Conservation (phyloP, 2,113 vertebrate genomes). For the Xenopus tropicalis region DNA sequence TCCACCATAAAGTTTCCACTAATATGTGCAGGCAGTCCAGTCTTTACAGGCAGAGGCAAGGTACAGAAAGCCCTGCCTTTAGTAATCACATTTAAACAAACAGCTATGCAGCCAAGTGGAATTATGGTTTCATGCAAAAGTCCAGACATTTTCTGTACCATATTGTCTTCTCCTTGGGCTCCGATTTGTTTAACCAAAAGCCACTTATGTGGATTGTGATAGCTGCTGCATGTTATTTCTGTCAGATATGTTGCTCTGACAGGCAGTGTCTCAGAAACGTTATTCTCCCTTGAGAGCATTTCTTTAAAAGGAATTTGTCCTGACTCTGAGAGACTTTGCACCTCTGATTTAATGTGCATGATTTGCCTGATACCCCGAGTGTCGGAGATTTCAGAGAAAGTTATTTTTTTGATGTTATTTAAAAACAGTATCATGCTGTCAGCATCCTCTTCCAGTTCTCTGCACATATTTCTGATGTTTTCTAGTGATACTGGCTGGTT, state of each 20-base stretch:
- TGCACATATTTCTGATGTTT: conserved; percentile 56
- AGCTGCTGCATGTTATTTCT: conserved; percentile 52
- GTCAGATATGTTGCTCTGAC: conserved; percentile 55
- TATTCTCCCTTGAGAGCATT: conserved; percentile 25
- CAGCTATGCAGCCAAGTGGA: conserved; percentile 69
- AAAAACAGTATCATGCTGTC: conserved; percentile 77
- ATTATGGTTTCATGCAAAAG: not conserved
- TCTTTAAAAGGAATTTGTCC: conserved; percentile 54
- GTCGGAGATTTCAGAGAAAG: conserved; percentile 61
- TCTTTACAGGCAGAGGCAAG: conserved; percentile 67
- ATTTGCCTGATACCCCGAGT: conserved; percentile 35
- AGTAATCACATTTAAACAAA: conserved; percentile 41
- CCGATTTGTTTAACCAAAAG: conserved; percentile 65
- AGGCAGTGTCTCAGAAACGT: not conserved
- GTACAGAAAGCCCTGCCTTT: conserved; percentile 70
- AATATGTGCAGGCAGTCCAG: conserved; percentile 75
- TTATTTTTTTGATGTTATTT: conserved; percentile 64
- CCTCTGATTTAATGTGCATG: conserved; percentile 57
- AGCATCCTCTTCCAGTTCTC: conserved; percentile 58
- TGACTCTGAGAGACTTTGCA: conserved; percentile 43
- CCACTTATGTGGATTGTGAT: conserved; percentile 58
- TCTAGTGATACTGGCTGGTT: conserved; percentile 45
- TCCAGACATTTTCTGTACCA: conserved; percentile 9
- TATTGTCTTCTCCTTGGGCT: not conserved
- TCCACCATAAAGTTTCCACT: conserved; percentile 79